phyloP scores from a whole-genome alignment of 1,140 invertebrate genomes.

The Drosophila takahashii region DNA sequence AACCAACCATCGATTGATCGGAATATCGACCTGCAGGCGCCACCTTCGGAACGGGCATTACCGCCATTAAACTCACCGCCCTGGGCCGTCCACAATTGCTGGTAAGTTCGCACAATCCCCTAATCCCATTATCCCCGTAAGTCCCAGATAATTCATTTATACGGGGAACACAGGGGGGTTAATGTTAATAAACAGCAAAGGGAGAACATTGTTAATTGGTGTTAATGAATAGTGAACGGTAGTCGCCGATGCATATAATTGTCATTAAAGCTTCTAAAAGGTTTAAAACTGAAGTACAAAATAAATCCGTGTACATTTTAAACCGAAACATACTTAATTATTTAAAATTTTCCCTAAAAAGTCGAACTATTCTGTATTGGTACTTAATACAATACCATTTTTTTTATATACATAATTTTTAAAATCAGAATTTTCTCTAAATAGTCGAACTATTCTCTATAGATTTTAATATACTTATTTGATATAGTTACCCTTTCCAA shows the following conservation, averaged over 20 bases:
- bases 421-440: background rate
- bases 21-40: constrained; percentile 87
- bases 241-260: background rate
- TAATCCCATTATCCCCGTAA: background rate
- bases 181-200: background rate
- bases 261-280: background rate
- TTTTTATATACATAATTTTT: too few species aligned
- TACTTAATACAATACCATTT: too few species aligned
- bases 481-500: too few species aligned
- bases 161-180: background rate
- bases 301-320: too few species aligned
- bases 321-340: too few species aligned
- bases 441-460: too few species aligned
- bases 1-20: constrained; percentile 17
- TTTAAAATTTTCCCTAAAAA: background rate
- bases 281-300: background rate
- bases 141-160: background rate
- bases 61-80: constrained; percentile 98
- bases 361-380: too few species aligned
- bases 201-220: background rate
- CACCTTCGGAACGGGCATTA: constrained; percentile 97
- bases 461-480: too few species aligned
- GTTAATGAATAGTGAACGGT: background rate
- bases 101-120: constrained; percentile 86
- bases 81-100: constrained; percentile 97